Evolutionary conservation across 2,888 invertebrate genomes (phyloP).

Genomic region (Hylaea fasciaria): DNA sequence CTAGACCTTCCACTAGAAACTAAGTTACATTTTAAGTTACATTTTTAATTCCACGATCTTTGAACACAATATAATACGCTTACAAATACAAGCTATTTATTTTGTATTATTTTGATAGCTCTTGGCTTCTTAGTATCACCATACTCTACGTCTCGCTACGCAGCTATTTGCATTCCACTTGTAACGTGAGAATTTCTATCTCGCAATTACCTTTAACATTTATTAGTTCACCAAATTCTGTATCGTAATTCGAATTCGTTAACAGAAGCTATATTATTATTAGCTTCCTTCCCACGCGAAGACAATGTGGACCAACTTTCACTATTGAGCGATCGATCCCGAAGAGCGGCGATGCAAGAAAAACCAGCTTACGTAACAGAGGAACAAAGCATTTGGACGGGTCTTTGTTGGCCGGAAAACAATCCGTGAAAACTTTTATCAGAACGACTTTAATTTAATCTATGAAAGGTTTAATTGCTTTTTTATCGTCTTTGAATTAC

Average conservation of each 20-base stretch:
- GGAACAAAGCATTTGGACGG: slow-evolving; percentile 23
- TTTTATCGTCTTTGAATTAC: not conserved
- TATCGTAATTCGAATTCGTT: slow-evolving; percentile 17
- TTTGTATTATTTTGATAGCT: no score
- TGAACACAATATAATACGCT: no score
- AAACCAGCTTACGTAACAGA: slow-evolving; percentile 31
- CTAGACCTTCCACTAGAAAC: no score
- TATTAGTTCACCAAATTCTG: slow-evolving; percentile 9
- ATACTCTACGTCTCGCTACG: not conserved
- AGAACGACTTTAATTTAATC: not conserved
- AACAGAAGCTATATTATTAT: slow-evolving; percentile 28
- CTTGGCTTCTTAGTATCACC: no score
- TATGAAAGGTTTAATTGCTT: not conserved
- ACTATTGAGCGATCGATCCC: slow-evolving; percentile 41
- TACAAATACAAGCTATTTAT: no score
- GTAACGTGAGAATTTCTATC: slow-evolving; percentile 13
- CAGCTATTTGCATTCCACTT: slow-evolving; percentile 11
- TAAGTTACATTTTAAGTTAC: no score
- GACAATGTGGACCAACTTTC: slow-evolving; percentile 45
- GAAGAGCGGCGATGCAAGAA: slow-evolving; percentile 29
- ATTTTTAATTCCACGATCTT: no score
- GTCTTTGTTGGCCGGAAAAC: slow-evolving; percentile 18
- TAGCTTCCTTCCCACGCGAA: slow-evolving; percentile 39
- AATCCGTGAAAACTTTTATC: not conserved
- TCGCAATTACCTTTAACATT: slow-evolving; percentile 13